phyloP scores from a whole-genome alignment of 2,797 vertebrate species.

The Spizella passerina region DNA sequence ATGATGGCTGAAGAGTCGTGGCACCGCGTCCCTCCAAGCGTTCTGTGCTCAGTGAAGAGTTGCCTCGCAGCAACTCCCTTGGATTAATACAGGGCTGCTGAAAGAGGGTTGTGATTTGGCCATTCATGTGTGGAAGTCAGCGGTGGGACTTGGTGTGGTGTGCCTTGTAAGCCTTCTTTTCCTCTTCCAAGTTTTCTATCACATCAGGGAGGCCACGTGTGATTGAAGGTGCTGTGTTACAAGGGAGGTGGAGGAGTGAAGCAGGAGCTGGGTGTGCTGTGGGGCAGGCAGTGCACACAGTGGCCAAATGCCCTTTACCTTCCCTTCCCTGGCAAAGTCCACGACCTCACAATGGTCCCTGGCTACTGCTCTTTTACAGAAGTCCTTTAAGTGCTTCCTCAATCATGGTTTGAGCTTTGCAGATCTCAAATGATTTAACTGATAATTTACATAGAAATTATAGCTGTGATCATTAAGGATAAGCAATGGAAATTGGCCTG shows the following conservation, averaged over 20 bases:
- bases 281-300: neutral
- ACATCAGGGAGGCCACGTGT: accelerated
- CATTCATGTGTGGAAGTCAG: neutral
- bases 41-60: neutral
- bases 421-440: conserved; percentile 24
- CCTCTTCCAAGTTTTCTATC: accelerated
- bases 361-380: neutral
- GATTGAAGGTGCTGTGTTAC: neutral
- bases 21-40: accelerated
- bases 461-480: conserved; percentile 37
- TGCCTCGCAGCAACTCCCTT: neutral
- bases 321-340: neutral
- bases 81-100: neutral
- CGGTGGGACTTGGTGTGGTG: neutral
- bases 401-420: neutral
- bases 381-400: neutral
- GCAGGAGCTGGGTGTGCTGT: accelerated
- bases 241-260: neutral
- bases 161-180: neutral
- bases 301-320: neutral
- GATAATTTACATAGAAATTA: conserved; percentile 59
- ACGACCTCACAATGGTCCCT: neutral
- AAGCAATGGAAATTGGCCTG: conserved; percentile 48
- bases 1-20: accelerated
- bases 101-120: neutral